phyloP scores from a whole-genome alignment of 1,140 invertebrate species.

The Drosophila gunungcola region DNA sequence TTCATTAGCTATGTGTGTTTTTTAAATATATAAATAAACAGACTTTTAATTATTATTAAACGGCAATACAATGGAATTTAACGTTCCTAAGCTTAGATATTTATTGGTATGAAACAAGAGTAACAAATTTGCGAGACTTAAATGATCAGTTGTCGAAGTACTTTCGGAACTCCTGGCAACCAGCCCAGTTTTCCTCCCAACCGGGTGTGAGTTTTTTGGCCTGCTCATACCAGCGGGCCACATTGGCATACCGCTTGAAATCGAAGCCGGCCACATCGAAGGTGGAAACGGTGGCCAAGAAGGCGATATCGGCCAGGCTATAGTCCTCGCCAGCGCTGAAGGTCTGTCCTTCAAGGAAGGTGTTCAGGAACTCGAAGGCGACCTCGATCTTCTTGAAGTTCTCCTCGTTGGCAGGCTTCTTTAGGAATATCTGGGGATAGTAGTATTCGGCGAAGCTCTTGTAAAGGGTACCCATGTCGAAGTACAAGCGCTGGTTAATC shows the following conservation, averaged over 20 bases:
- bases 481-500: conserved; percentile 90
- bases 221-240: conserved; percentile 89
- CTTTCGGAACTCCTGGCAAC: conserved; percentile 54
- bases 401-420: conserved; percentile 87
- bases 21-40: too few relatives aligned
- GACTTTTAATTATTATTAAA: too few relatives aligned
- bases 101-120: background rate
- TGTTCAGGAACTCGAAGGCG: conserved; percentile 88
- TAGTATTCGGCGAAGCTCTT: conserved; percentile 87
- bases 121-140: background rate
- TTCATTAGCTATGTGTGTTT: too few relatives aligned
- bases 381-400: conserved; percentile 88
- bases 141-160: conserved; percentile 51
- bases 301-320: conserved; percentile 90
- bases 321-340: conserved; percentile 89
- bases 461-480: conserved; percentile 89
- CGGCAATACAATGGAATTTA: too few relatives aligned
- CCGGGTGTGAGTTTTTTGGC: conserved; percentile 89
- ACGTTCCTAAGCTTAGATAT: too few relatives aligned
- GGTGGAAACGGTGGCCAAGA: conserved; percentile 88
- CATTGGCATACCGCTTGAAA: conserved; percentile 88
- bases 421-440: conserved; percentile 89
- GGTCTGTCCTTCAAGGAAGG: conserved; percentile 87
- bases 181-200: conserved; percentile 89
- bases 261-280: conserved; percentile 89